Evolutionary conservation across 2,888 invertebrate species (phyloP).

Genomic region (Unio pictorum): DNA sequence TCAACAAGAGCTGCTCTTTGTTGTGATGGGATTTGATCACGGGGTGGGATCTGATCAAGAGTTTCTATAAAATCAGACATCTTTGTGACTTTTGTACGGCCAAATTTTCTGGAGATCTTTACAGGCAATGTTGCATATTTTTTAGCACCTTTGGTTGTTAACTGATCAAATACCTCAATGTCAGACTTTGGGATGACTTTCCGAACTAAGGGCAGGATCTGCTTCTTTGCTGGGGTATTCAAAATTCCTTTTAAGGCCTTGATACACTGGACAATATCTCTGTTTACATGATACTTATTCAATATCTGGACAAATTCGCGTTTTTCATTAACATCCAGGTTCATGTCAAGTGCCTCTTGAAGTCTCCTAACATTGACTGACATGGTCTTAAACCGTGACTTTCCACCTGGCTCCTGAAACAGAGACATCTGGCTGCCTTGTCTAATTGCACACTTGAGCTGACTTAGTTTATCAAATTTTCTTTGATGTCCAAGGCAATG

Average conservation of each 20-base stretch:
- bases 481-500: no score
- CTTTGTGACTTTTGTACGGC: slow-evolving; percentile 4
- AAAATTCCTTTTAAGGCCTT: slow-evolving; percentile 53
- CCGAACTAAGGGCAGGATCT: slow-evolving; percentile 52
- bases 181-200: slow-evolving; percentile 57
- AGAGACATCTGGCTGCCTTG: slow-evolving; percentile 4
- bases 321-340: slow-evolving; percentile 56
- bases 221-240: slow-evolving; percentile 61
- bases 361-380: slow-evolving; percentile 54
- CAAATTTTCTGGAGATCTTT: slow-evolving; percentile 20
- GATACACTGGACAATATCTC: slow-evolving; percentile 59
- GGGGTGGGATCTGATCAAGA: slow-evolving; percentile 1
- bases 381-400: slow-evolving; percentile 27
- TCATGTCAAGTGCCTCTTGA: slow-evolving; percentile 58
- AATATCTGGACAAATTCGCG: slow-evolving; percentile 55
- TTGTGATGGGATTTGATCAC: neutral
- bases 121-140: slow-evolving; percentile 46
- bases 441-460: neutral
- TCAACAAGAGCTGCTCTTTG: slow-evolving; percentile 1
- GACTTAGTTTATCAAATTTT: no score
- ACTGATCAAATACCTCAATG: slow-evolving; percentile 51
- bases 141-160: slow-evolving; percentile 20
- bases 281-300: slow-evolving; percentile 52
- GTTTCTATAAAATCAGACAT: slow-evolving; percentile 4
- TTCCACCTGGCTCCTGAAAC: slow-evolving; percentile 1